Conservation (phyloP, 2,888 invertebrate genomes). For the Heliconius sara region DNA sequence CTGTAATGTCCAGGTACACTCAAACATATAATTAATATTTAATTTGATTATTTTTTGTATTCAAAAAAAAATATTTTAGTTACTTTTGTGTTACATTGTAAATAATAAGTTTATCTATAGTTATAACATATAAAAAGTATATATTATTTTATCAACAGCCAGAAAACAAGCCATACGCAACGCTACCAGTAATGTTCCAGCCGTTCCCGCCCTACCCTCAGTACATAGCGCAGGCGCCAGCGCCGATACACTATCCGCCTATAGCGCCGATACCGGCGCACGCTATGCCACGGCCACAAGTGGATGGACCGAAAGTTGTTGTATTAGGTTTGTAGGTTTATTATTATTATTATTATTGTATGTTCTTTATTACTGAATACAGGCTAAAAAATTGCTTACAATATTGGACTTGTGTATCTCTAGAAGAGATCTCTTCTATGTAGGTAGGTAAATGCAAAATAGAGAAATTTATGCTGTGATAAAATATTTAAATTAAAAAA, state of each 20-base stretch:
- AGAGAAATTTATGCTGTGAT: no score
- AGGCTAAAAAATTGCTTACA: no score
- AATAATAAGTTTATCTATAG: background rate
- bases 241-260: constrained; percentile 75
- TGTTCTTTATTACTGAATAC: no score
- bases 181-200: constrained; percentile 77
- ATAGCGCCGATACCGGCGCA: constrained; percentile 69
- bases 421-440: no score
- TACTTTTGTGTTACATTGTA: background rate
- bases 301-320: constrained; percentile 82
- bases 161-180: constrained; percentile 75
- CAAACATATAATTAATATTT: no score
- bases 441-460: no score
- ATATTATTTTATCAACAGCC: constrained; percentile 63
- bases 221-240: constrained; percentile 66
- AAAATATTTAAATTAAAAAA: no score
- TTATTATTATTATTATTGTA: background rate
- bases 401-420: no score
- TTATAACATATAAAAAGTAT: no score
- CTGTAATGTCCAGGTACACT: no score
- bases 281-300: constrained; percentile 61
- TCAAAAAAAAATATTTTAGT: background rate
- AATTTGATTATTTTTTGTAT: no score
- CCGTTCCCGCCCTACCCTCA: constrained; percentile 75
- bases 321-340: constrained; percentile 76